Conservation (phyloP, 2,888 invertebrate genomes). For the Drosophila merina region DNA sequence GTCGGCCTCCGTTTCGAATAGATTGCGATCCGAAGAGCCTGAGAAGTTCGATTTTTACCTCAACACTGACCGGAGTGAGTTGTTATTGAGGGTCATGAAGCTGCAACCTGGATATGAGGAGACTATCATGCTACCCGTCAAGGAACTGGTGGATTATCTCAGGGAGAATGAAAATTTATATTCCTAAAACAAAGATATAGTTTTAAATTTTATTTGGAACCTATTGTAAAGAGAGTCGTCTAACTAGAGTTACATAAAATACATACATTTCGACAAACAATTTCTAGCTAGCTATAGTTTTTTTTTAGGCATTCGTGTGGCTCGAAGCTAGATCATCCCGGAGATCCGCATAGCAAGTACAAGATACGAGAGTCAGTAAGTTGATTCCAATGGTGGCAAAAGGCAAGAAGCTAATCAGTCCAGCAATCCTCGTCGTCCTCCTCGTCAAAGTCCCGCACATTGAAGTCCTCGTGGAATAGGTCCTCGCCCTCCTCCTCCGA, state of each 20-base stretch:
- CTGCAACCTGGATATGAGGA: slow-evolving; percentile 79
- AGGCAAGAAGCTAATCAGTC: slow-evolving; percentile 69
- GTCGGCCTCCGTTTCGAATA: slow-evolving; percentile 76
- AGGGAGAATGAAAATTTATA: slow-evolving; percentile 33
- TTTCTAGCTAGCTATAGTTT: slow-evolving; percentile 47
- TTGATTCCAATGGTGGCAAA: slow-evolving; percentile 6
- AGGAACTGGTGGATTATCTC: slow-evolving; percentile 78
- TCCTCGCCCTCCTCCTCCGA: slow-evolving; percentile 83
- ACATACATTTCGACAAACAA: slow-evolving; percentile 35
- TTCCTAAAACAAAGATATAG: neutral
- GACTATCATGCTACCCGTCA: slow-evolving; percentile 74
- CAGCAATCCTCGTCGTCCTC: slow-evolving; percentile 76
- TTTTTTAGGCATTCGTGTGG: slow-evolving; percentile 35
- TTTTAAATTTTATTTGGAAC: slow-evolving; percentile 35
- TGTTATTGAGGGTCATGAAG: slow-evolving; percentile 80
- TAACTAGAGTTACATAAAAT: slow-evolving; percentile 34
- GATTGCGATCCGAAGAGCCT: slow-evolving; percentile 78
- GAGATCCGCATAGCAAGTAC: slow-evolving; percentile 30
- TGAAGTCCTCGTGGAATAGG: slow-evolving; percentile 82
- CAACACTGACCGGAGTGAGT: slow-evolving; percentile 82
- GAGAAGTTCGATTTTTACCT: slow-evolving; percentile 82
- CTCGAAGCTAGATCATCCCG: slow-evolving; percentile 21
- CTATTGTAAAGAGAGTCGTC: slow-evolving; percentile 31
- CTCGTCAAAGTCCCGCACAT: slow-evolving; percentile 79
- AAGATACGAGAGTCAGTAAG: neutral